Evolutionary conservation across 2,797 vertebrate genomes (phyloP).

Genomic region (Lophura swinhoii): DNA sequence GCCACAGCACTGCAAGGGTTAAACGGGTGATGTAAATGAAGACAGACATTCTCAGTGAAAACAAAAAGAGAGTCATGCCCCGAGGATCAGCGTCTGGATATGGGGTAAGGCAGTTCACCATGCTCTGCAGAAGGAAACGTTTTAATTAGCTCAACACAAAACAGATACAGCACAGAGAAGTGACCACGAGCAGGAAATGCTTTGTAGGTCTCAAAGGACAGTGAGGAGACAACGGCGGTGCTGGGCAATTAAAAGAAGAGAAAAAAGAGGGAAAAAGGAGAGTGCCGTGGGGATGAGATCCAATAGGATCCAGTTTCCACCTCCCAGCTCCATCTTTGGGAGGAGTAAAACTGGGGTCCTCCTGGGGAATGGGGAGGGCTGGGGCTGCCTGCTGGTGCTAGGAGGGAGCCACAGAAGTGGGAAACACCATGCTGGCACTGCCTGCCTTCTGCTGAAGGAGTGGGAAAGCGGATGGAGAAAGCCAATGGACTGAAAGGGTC

Average conservation of each 20-base stretch:
- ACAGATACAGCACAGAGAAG: constrained; percentile 59
- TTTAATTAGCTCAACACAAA: constrained; percentile 75
- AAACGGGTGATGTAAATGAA: constrained; percentile 68
- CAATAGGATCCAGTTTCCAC: constrained; percentile 30
- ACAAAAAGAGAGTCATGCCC: constrained; percentile 70
- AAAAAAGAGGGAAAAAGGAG: neutral
- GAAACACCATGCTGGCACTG: accelerated
- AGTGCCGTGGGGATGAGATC: neutral
- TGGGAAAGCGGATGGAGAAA: neutral
- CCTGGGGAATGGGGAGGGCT: neutral
- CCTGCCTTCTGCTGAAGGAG: neutral
- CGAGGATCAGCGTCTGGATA: constrained; percentile 57
- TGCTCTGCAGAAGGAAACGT: constrained; percentile 58
- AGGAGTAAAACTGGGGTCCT: neutral
- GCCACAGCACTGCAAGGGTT: constrained; percentile 30
- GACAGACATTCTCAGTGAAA: constrained; percentile 68
- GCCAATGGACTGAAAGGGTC: accelerated
- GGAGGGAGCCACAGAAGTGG: accelerated
- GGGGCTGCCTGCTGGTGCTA: accelerated
- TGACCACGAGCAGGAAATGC: constrained; percentile 68
- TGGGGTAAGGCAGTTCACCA: constrained; percentile 34
- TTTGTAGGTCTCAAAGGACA: constrained; percentile 64
- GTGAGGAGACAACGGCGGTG: constrained; percentile 38
- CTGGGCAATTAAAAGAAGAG: constrained; percentile 12
- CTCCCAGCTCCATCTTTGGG: neutral